phyloP scores from a whole-genome alignment of 1,140 invertebrate species.

The Atta texana region DNA sequence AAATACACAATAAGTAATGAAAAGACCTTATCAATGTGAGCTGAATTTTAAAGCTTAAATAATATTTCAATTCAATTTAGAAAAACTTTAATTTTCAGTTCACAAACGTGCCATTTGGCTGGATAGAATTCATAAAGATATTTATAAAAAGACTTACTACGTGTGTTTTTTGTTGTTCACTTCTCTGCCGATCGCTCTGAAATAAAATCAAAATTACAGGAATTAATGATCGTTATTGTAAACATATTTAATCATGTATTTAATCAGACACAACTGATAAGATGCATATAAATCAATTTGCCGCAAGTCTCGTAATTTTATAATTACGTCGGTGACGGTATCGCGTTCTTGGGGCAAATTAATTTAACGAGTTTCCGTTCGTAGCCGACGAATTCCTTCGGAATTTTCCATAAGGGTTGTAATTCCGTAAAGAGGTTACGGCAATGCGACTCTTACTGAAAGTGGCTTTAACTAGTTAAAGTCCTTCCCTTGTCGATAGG shows the following conservation, averaged over 20 bases:
- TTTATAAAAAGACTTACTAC: conserved; percentile 11
- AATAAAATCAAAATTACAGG: conserved; percentile 34
- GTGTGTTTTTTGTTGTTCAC: conserved; percentile 16
- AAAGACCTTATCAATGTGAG: too few relatives aligned
- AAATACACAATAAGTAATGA: too few relatives aligned
- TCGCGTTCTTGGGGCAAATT: conserved; percentile 41
- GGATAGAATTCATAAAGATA: neutral
- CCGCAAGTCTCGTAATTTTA: conserved; percentile 8
- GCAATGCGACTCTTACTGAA: conserved; percentile 51
- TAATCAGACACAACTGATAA: neutral
- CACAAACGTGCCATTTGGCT: neutral
- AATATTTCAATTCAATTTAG: too few relatives aligned
- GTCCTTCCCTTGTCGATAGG: conserved; percentile 52
- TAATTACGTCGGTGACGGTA: conserved; percentile 2
- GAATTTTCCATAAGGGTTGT: conserved; percentile 57
- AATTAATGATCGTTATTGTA: conserved; percentile 4
- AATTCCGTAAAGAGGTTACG: conserved; percentile 50
- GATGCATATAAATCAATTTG: conserved; percentile 15
- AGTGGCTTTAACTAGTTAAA: conserved; percentile 63
- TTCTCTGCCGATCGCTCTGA: conserved; percentile 40
- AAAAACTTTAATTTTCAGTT: neutral
- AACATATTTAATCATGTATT: neutral
- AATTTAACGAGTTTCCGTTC: conserved; percentile 53
- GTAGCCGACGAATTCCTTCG: conserved; percentile 25
- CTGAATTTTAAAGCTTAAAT: too few relatives aligned